Conservation (phyloP, 2,113 vertebrate genomes). For the Eptesicus fuscus region DNA sequence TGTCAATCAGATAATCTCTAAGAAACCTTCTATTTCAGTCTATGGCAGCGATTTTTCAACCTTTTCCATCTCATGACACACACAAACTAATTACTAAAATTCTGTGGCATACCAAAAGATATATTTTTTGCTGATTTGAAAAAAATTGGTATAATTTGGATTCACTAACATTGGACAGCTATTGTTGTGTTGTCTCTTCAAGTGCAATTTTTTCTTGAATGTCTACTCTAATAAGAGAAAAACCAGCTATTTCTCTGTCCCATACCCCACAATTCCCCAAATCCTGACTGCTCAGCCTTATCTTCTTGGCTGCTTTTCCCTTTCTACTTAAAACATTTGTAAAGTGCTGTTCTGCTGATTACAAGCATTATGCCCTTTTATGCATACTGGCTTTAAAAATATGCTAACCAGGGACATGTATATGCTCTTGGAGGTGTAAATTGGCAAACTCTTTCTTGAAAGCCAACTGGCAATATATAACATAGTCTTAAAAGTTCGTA, state of each 20-base stretch:
- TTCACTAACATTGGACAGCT: neutral
- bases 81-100: neutral
- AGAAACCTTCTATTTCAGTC: neutral
- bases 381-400: neutral
- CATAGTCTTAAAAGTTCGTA: neutral
- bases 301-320: neutral
- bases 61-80: neutral
- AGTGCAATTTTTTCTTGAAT: neutral
- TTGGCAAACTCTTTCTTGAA: neutral
- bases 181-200: neutral
- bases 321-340: neutral
- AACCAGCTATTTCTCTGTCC: neutral
- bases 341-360: neutral
- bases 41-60: neutral
- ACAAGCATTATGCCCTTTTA: neutral
- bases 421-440: neutral
- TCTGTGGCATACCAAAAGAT: neutral
- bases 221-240: slow-evolving; percentile 1
- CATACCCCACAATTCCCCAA: neutral
- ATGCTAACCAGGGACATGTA: neutral
- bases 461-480: neutral
- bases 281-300: neutral
- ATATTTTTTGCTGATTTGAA: neutral
- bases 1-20: neutral
- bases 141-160: neutral